Evolutionary conservation across 2,113 vertebrate genomes (phyloP), one percentile per base, ranked within the genome.

Genomic region (Notarius lentiginosus): DNA sequence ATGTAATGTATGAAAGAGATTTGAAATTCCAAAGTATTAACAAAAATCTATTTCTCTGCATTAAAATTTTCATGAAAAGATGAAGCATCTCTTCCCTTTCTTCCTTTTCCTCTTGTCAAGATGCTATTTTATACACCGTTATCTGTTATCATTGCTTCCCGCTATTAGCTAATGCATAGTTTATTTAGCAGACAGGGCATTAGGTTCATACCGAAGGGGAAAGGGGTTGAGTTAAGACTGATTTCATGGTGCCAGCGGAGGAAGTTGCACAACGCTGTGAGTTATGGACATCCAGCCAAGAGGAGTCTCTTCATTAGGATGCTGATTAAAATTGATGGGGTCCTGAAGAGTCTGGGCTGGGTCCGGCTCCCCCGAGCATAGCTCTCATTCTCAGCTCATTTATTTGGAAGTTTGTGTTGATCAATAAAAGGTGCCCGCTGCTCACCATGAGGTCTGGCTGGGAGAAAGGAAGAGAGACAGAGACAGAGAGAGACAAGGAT

Each of bases 301-400:
- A 95, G 94, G 94, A 96, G 94, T 93, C 94, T 95, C 95, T 95
- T 96, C 95, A 96, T 96, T 95, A 96, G 94, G 87, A 92, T 84
- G 88, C 92, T 95, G 95, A 96, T 95, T 95, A 95, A 94, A 95
- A 96, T 95, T 95, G 95, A 96, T 96, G 94, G 94, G 87, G 93
- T 93, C 92, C 95, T 92, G 91, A 94, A 93, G 93, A 92, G 93
- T 91, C 87, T 90, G 92, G 88, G 93, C 93, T 91, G 91, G 86
- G 87, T 92, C 91, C 86, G 89, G 92, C 89, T 95, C 95, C 93
- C 94, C 92, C 92, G 94, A 95, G 95, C 94, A 95, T 93, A 93
- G 94, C 94, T 94, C 94, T 94, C 95, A 94, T 96, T 95, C 93
- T 92, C 91, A 85, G 89, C 93, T 95, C 94, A 95, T 96, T 95